Percentiles rank a stretch among this genome's conserved stretches.
Conservation (phyloP, 2,113 vertebrate genomes). For the Macroglossus sobrinus region DNA sequence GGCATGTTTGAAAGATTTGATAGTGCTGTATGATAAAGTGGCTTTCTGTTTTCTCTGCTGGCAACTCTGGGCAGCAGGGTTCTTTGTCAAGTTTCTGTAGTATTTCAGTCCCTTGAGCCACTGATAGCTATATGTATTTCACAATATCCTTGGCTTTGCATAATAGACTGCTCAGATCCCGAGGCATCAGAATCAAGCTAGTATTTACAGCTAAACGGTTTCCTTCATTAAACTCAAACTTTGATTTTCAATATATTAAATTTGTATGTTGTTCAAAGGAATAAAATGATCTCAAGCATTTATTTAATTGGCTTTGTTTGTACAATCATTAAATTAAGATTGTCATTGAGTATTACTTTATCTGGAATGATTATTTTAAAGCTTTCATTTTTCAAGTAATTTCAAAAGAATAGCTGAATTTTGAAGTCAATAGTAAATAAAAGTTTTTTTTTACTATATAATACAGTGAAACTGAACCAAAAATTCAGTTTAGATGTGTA, state of each 20-base stretch:
- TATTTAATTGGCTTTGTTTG: constrained; percentile 70
- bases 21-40: neutral
- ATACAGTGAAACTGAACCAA: neutral
- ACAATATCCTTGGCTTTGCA: neutral
- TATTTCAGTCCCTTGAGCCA: neutral
- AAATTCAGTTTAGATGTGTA: constrained; percentile 6
- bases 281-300: constrained; percentile 53
- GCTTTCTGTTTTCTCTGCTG: accelerated
- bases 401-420: constrained; percentile 46
- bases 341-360: constrained; percentile 63
- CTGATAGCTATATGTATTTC: neutral
- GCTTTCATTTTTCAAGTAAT: constrained; percentile 19
- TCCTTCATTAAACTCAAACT: constrained; percentile 73
- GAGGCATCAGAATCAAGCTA: constrained; percentile 60
- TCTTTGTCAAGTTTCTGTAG: neutral
- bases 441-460: neutral
- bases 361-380: constrained; percentile 61
- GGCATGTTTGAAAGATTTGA: neutral
- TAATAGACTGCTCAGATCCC: constrained; percentile 2
- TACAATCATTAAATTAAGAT: constrained; percentile 77
- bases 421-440: constrained; percentile 16
- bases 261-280: constrained; percentile 60
- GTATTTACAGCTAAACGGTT: constrained; percentile 71
- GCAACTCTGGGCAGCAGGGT: accelerated
- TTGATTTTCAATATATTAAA: constrained; percentile 74